Conservation (phyloP, 2,888 invertebrate genomes). For the Schizaphis graminum region DNA sequence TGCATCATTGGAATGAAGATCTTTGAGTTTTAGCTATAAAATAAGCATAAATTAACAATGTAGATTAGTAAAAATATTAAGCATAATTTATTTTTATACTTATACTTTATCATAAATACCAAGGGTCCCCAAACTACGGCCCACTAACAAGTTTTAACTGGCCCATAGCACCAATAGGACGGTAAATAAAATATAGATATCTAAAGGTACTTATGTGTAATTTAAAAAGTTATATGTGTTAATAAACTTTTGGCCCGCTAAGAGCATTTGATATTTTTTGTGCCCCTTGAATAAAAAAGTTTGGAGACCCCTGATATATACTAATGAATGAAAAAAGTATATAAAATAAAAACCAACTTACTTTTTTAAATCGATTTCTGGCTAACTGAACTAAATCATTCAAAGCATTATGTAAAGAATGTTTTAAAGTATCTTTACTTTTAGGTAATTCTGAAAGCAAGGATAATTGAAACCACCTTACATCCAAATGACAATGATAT, state of each 20-base stretch:
- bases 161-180: too few relatives aligned
- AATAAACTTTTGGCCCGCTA: too few relatives aligned
- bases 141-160: too few relatives aligned
- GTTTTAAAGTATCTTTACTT: constrained; percentile 68
- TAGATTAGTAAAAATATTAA: not conserved
- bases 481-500: constrained; percentile 73
- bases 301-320: too few relatives aligned
- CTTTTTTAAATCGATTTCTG: constrained; percentile 71
- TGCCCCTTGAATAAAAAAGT: too few relatives aligned
- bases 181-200: too few relatives aligned
- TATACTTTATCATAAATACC: too few relatives aligned
- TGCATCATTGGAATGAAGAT: constrained; percentile 40
- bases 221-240: too few relatives aligned
- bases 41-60: not conserved
- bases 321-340: not conserved
- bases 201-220: too few relatives aligned
- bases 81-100: too few relatives aligned
- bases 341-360: constrained; percentile 68
- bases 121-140: too few relatives aligned
- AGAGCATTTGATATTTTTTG: too few relatives aligned
- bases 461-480: constrained; percentile 72
- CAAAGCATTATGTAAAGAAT: constrained; percentile 59
- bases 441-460: constrained; percentile 67
- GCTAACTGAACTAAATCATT: constrained; percentile 67
- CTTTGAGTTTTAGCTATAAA: constrained; percentile 44